phyloP scores from a whole-genome alignment of 2,113 vertebrate species.

The Puntigrus tetrazona region DNA sequence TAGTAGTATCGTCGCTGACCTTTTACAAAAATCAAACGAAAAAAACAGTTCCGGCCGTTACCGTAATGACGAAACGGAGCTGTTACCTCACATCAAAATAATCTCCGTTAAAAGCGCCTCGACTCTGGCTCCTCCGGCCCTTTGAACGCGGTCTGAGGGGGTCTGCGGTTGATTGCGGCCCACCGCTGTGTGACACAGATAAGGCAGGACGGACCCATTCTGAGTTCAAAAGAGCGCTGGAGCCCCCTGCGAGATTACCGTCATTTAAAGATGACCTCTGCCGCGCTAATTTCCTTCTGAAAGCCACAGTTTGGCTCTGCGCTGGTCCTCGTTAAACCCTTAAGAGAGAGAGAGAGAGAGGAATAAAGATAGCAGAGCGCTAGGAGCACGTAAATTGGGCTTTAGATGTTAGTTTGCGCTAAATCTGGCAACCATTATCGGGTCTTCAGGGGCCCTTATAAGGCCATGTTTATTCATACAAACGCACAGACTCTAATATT shows the following conservation, averaged over 20 bases:
- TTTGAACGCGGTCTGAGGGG: constrained; percentile 35
- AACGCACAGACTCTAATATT: not conserved
- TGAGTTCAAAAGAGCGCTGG: constrained; percentile 70
- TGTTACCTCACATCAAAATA: not conserved
- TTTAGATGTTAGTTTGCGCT: not conserved
- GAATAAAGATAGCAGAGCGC: constrained; percentile 23
- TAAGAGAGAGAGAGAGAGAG: constrained; percentile 19
- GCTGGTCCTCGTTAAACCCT: constrained; percentile 66
- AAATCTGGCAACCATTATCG: constrained; percentile 52
- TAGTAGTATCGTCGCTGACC: not conserved
- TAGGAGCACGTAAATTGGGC: not conserved
- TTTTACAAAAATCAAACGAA: not conserved
- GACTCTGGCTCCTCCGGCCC: not conserved
- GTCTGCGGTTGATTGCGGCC: constrained; percentile 43
- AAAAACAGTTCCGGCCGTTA: not conserved
- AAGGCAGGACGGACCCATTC: constrained; percentile 63
- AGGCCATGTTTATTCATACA: constrained; percentile 11
- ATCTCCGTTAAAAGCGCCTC: not conserved
- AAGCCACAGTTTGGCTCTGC: constrained; percentile 56
- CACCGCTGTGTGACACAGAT: constrained; percentile 69
- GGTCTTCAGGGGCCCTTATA: constrained; percentile 47
- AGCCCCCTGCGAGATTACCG: constrained; percentile 68
- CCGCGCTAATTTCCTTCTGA: constrained; percentile 65
- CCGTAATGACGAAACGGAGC: not conserved
- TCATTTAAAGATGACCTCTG: constrained; percentile 66